Percentiles rank a stretch among this genome's conserved stretches.
These are phyloP conservation scores for Puntigrus tetrazona DNA, from an alignment of 2,113 vertebrate species.

Conservation along the genomic window DNA sequence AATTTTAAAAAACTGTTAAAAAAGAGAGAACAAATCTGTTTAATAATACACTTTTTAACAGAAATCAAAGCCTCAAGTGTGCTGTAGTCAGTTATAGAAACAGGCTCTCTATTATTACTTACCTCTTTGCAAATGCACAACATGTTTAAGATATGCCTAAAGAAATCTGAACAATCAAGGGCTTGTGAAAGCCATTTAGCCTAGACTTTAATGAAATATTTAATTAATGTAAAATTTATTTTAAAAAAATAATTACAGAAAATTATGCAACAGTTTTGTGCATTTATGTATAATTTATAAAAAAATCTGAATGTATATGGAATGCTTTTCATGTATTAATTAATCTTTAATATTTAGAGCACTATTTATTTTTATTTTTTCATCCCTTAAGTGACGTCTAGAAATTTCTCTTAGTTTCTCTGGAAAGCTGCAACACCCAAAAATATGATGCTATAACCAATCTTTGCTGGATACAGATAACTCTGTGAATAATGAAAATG, in stretches of 20 bases:
- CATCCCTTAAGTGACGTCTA: background rate
- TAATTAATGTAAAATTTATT: too few species aligned
- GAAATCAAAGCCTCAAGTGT: background rate
- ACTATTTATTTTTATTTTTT: background rate
- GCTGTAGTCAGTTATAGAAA: background rate
- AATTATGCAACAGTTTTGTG: background rate
- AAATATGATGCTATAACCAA: background rate
- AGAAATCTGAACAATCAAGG: background rate
- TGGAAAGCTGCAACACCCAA: background rate
- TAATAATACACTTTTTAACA: background rate
- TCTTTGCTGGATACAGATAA: background rate
- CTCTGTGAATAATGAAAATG: conserved; percentile 23
- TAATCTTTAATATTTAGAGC: background rate
- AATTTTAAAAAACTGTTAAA: background rate
- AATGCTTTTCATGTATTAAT: too few species aligned
- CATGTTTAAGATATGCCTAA: background rate
- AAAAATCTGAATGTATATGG: too few species aligned
- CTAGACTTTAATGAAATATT: background rate
- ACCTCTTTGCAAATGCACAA: background rate
- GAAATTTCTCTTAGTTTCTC: background rate
- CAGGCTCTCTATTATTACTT: background rate
- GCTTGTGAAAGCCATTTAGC: background rate
- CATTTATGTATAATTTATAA: background rate
- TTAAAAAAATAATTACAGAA: too few species aligned
- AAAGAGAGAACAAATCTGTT: background rate